phyloP scores from a whole-genome alignment of 2,888 invertebrate genomes.

The Leptogaster cylindrica region DNA sequence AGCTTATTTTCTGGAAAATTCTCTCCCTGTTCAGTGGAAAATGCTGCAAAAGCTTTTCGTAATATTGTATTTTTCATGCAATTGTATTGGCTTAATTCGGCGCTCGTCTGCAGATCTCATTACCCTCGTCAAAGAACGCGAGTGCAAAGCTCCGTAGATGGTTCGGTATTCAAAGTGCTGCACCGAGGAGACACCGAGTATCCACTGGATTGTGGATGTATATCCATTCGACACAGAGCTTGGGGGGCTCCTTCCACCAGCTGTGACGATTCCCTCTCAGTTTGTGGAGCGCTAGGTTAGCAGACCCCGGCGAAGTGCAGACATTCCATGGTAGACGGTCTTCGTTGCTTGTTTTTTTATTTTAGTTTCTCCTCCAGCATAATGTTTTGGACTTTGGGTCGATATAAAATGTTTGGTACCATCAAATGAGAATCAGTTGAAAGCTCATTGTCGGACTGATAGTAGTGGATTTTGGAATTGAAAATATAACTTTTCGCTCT shows the following conservation, averaged over 20 bases:
- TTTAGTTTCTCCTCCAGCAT: conserved; percentile 24
- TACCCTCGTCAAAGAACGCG: background rate
- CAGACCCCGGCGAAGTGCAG: background rate
- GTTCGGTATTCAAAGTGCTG: background rate
- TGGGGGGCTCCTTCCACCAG: background rate
- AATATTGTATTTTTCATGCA: too few relatives aligned
- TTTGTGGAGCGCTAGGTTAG: background rate
- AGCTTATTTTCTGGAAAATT: conserved; percentile 4
- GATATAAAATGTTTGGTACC: conserved; percentile 40
- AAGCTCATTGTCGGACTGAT: conserved; percentile 57
- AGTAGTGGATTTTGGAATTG: conserved; percentile 47
- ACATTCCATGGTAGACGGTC: conserved; percentile 1
- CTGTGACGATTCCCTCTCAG: background rate
- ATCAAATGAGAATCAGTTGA: conserved; percentile 40
- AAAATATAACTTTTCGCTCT: conserved; percentile 16
- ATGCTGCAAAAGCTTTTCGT: conserved; percentile 4
- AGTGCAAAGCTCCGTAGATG: background rate
- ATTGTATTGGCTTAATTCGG: too few relatives aligned
- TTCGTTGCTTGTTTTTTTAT: too few relatives aligned
- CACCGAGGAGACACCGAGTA: background rate
- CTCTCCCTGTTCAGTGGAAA: conserved; percentile 22
- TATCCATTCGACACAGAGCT: background rate
- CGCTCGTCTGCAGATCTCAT: background rate
- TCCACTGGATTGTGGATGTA: background rate
- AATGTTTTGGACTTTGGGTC: background rate